A percentile compares a stretch with the other conserved stretches of the same genome.
Conservation (phyloP, 1,140 invertebrate genomes). For the Drosophila santomea region DNA sequence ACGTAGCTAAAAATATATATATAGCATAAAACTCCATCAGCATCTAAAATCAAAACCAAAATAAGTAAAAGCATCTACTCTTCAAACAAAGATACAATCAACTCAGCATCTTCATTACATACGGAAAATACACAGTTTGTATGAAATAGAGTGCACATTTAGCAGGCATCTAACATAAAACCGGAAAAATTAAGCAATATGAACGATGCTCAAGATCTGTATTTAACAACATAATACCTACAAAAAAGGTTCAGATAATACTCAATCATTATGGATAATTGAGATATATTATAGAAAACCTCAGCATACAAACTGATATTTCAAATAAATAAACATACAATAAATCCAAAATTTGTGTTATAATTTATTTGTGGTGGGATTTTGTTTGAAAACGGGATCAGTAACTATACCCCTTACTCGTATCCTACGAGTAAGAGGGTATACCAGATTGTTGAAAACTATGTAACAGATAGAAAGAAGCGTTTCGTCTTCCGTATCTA, state of each 20-base stretch:
- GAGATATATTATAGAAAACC: slow-evolving; percentile 27
- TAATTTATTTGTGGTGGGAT: background rate
- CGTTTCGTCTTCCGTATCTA: too few relatives aligned
- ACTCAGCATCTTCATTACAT: slow-evolving; percentile 30
- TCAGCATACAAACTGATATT: slow-evolving; percentile 53
- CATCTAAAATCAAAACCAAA: slow-evolving; percentile 50
- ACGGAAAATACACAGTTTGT: slow-evolving; percentile 23
- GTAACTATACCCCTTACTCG: too few relatives aligned
- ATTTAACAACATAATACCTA: slow-evolving; percentile 42
- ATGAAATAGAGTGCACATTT: slow-evolving; percentile 24
- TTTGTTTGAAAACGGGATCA: too few relatives aligned
- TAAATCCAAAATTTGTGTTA: slow-evolving; percentile 26
- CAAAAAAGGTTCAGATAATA: slow-evolving; percentile 20
- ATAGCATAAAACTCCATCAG: slow-evolving; percentile 39
- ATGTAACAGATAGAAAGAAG: too few relatives aligned
- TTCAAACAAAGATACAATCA: slow-evolving; percentile 23
- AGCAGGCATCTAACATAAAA: slow-evolving; percentile 12
- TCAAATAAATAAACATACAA: slow-evolving; percentile 64
- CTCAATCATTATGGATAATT: slow-evolving; percentile 42
- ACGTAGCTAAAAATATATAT: slow-evolving; percentile 35
- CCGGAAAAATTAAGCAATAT: slow-evolving; percentile 39
- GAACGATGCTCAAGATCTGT: slow-evolving; percentile 59
- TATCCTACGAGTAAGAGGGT: too few relatives aligned
- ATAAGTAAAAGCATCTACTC: slow-evolving; percentile 10
- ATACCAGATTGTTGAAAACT: too few relatives aligned